Percentiles rank a stretch among this genome's conserved stretches.
phyloP scores from a whole-genome alignment of 2,113 vertebrate genomes.

The Tragelaphus buxtoni region DNA sequence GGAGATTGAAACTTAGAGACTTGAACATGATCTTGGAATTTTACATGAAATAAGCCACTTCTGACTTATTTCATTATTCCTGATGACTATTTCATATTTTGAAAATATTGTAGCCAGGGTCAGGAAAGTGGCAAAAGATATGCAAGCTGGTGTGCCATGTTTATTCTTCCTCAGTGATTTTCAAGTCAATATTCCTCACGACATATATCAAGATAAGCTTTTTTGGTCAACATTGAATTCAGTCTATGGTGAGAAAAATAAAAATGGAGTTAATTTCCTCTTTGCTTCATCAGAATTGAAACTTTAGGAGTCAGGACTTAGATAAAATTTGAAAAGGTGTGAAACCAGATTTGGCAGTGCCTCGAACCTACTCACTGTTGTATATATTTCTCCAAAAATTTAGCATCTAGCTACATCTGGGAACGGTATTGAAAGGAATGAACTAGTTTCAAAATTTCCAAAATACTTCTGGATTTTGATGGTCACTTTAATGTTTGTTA shows the following conservation, averaged over 20 bases:
- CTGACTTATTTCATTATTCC: background rate
- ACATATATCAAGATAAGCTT: background rate
- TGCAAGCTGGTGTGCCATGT: background rate
- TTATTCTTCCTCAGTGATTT: background rate
- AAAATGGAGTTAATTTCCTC: background rate
- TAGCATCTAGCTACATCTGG: background rate
- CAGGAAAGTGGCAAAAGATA: background rate
- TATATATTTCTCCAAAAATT: background rate
- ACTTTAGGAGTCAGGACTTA: background rate
- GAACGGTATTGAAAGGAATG: background rate
- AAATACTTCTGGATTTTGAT: background rate
- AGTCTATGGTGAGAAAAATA: background rate
- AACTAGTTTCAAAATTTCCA: background rate
- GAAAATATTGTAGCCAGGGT: background rate
- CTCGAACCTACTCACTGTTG: too few relatives aligned
- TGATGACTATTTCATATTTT: background rate
- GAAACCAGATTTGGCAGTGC: background rate
- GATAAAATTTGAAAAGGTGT: background rate
- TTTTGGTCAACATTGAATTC: background rate
- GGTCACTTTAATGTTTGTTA: background rate
- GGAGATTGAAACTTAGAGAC: background rate
- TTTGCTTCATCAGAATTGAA: background rate
- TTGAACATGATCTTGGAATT: background rate
- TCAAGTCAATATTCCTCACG: background rate
- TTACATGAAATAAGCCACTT: background rate